Evolutionary conservation across 92 coral and sea anemone species (phyloP), one percentile per base, ranked within the genome.

Genomic region (Actinostola sp.): DNA sequence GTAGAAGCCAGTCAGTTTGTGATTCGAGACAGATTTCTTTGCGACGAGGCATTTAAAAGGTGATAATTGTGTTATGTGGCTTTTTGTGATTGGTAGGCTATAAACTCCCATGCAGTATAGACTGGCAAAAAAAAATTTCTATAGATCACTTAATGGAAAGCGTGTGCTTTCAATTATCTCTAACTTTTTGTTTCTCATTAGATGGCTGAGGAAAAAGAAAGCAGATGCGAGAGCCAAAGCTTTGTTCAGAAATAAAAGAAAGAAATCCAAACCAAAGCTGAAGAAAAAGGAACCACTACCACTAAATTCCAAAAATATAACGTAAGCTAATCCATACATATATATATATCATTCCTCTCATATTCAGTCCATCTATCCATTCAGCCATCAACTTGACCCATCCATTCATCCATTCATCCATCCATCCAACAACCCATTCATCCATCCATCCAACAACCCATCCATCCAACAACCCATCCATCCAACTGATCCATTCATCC

Each of bases 31-130:
- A 74, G 98, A 41, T 83, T 82, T 16, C 63, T 92, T 10, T 94
- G 98, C 73, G 98, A 94, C 13, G 98, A 94, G 67, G 98, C 98
- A 16, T 94, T 92, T 50, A 78, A 76, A 86, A 94, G 97, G 98
- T 91, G 39, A 68, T 39, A 39, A 7, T 39, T 39, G 45, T 39
- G 45, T 39, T 39, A 39, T 39, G 7, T 14, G 7, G 45, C 45
- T n/a, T n/a, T n/a, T n/a, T n/a, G n/a, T n/a, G n/a, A n/a, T n/a
- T n/a, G n/a, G n/a, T n/a, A n/a, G n/a, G n/a, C n/a, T n/a, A n/a
- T n/a, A n/a, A n/a, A n/a, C n/a, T n/a, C n/a, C n/a, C n/a, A n/a
- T n/a, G n/a, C n/a, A n/a, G n/a, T n/a, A n/a, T n/a, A n/a, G n/a
- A n/a, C n/a, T n/a, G n/a, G n/a, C n/a, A n/a, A n/a, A n/a, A n/a